These are phyloP conservation scores for Drosophila murphyi DNA, from an alignment of 1,140 invertebrate genomes.

Conservation along the genomic window DNA sequence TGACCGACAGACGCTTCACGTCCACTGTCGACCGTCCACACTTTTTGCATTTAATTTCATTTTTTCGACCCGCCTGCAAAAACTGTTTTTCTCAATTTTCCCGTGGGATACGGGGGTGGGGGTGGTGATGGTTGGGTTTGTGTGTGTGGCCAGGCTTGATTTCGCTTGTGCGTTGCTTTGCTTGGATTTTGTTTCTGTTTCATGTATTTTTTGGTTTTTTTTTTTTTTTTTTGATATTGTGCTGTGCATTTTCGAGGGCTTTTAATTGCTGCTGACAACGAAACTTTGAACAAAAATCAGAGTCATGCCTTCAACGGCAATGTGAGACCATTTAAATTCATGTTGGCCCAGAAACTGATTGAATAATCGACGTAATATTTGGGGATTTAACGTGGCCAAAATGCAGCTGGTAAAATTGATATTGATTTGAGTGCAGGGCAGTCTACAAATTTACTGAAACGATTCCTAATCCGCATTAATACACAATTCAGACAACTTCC, in stretches of 20 bases:
- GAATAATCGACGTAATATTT: conserved; percentile 56
- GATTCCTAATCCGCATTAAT: background rate
- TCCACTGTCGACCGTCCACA: conserved; percentile 58
- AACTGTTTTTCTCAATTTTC: conserved; percentile 26
- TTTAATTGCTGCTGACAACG: conserved; percentile 80
- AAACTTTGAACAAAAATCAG: conserved; percentile 74
- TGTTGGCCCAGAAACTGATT: conserved; percentile 49
- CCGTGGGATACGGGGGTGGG: background rate
- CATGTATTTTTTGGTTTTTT: background rate
- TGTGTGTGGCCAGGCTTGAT: conserved; percentile 45
- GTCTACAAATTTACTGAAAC: background rate
- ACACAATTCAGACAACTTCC: background rate
- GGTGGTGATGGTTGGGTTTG: background rate
- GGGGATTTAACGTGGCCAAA: conserved; percentile 28
- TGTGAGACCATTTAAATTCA: conserved; percentile 41
- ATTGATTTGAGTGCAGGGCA: background rate
- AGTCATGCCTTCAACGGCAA: conserved; percentile 21
- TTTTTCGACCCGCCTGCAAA: conserved; percentile 35
- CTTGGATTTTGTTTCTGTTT: conserved; percentile 19
- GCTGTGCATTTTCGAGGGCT: conserved; percentile 58
- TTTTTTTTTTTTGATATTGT: conserved; percentile 48
- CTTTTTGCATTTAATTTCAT: conserved; percentile 72
- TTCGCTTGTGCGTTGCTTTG: conserved; percentile 22
- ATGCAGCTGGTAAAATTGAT: conserved; percentile 4
- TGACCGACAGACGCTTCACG: conserved; percentile 38